A percentile compares a stretch with the other conserved stretches of the same genome.
Evolutionary conservation across 2,113 vertebrate species (phyloP).

Genomic region (Tupaia tana): DNA sequence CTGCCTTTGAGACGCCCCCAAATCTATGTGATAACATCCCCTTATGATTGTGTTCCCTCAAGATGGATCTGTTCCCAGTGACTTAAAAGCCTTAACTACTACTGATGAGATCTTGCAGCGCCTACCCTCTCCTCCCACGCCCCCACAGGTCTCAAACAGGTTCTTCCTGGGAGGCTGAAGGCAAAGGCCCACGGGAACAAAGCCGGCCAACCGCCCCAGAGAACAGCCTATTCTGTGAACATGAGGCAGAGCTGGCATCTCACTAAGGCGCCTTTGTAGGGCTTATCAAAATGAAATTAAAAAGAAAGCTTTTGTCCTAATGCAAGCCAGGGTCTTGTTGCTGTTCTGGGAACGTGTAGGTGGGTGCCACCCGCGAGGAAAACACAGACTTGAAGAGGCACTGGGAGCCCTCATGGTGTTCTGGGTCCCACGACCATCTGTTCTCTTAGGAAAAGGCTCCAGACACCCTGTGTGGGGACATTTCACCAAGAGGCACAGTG

Average conservation of each 20-base stretch:
- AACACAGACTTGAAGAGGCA: constrained; percentile 66
- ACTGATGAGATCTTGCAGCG: constrained; percentile 65
- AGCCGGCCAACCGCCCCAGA: background rate
- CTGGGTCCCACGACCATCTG: constrained; percentile 71
- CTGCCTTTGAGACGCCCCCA: background rate
- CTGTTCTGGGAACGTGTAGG: constrained; percentile 71
- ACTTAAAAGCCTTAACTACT: constrained; percentile 57
- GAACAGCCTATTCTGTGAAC: constrained; percentile 66
- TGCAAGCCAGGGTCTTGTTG: constrained; percentile 36
- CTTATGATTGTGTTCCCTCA: background rate
- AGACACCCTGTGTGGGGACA: constrained; percentile 26
- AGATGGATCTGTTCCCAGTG: constrained; percentile 13
- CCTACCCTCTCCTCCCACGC: constrained; percentile 63
- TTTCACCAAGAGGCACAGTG: constrained; percentile 2
- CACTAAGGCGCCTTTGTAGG: constrained; percentile 64
- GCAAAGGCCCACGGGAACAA: constrained; percentile 69
- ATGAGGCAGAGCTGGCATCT: constrained; percentile 65
- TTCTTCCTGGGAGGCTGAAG: constrained; percentile 77
- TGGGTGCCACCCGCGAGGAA: constrained; percentile 71
- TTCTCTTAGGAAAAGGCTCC: constrained; percentile 53
- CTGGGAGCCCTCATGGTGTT: constrained; percentile 61
- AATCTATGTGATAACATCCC: background rate
- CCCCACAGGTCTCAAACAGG: constrained; percentile 81
- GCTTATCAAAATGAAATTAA: constrained; percentile 74
- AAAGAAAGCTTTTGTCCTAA: constrained; percentile 73